A percentile compares a stretch with the other conserved stretches of the same genome.
Evolutionary conservation across 2,888 invertebrate species (phyloP).

Genomic region (Oxyscelio sp.): DNA sequence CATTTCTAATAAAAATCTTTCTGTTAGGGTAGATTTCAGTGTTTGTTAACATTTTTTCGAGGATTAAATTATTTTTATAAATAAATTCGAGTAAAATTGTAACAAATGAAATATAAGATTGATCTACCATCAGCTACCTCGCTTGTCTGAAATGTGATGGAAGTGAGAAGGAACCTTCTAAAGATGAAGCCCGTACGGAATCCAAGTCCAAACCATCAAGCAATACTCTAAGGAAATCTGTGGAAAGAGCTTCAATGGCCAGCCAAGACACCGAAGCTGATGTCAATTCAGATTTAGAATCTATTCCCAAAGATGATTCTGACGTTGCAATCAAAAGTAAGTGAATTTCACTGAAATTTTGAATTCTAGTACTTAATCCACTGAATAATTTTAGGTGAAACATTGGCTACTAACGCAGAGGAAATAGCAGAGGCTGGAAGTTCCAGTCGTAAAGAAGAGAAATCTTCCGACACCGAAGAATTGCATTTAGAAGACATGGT

Average conservation of each 20-base stretch:
- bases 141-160: slow-evolving; percentile 85
- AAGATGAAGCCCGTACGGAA: slow-evolving; percentile 71
- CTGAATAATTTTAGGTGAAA: slow-evolving; percentile 33
- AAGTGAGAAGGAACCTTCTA: slow-evolving; percentile 75
- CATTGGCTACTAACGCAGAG: slow-evolving; percentile 25
- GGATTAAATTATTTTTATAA: neutral
- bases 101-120: slow-evolving; percentile 28
- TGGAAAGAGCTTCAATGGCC: slow-evolving; percentile 64
- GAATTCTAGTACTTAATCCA: neutral
- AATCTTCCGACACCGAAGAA: slow-evolving; percentile 51
- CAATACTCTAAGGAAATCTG: slow-evolving; percentile 22
- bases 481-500: slow-evolving; percentile 51
- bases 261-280: slow-evolving; percentile 83
- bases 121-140: slow-evolving; percentile 80
- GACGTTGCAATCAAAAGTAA: slow-evolving; percentile 79
- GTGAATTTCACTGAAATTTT: too few species aligned
- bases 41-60: too few species aligned
- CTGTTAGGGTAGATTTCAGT: too few species aligned
- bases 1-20: too few species aligned
- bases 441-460: slow-evolving; percentile 59
- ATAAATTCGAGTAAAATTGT: neutral
- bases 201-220: slow-evolving; percentile 48
- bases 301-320: slow-evolving; percentile 79
- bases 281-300: slow-evolving; percentile 81
- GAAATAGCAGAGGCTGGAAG: slow-evolving; percentile 29